Base-by-base conservation (phyloP, 2,113 vertebrate species). In the Phyllostomus discolor region DNA sequence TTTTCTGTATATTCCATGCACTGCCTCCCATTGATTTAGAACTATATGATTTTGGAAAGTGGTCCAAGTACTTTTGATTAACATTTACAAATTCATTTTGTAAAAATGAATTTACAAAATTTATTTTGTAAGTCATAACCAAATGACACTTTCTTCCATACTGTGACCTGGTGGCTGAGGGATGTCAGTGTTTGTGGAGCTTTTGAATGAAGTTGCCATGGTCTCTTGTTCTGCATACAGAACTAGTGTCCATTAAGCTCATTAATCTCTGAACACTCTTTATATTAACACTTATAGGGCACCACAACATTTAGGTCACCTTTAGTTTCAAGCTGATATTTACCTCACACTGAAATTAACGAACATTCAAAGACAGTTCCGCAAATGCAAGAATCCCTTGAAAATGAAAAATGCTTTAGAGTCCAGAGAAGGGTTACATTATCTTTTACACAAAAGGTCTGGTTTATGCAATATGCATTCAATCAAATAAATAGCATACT, bases 321-420 rank as follows among this genome's bases (percentile, higher is more conserved):
- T 98, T 98, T 98, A 89, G 75, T 96, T 94, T 97, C 81, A 98
- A 97, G 93, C 12, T 98, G 97, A 97, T 95, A 98, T 98, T 98
- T 98, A 94, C 94, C 64, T 98, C 96, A 95, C 96, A 96, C 86
- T 69, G 79, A 98, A 95, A 98, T 98, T 98, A 98, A 98, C 98
- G 98, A 98, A 97, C 76, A 95, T 90, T 96, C 94, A 95, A 92
- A 62, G 90, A 97, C 97, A 97, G 92, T 97, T 98, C 91, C 95
- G 96, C 85, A 97, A 98, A 97, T 33, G 20, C 85, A 96, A 95
- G 94, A 98, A 96, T 97, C 19, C 64, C 75, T n/a, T 43, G 48
- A 89, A 96, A 98, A 96, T 24, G 75, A 90, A 88, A 96, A 98
- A 88, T 72, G 93, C 59, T 92, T 97, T 75, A 88, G 69, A 78